Conservation (phyloP, 2,797 vertebrate species). For the Pipistrellus kuhlii region DNA sequence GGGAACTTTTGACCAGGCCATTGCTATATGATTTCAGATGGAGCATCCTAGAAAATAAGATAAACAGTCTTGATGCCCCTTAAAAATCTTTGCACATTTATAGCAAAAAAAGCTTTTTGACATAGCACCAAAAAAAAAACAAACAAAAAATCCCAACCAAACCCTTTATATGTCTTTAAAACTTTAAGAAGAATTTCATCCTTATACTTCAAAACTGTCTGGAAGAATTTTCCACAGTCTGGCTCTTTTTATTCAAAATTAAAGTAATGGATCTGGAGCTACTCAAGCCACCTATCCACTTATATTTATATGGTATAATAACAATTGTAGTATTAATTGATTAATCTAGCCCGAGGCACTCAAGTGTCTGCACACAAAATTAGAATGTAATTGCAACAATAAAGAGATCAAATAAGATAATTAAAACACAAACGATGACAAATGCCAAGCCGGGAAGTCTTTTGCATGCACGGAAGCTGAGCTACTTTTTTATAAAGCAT, state of each 20-base stretch:
- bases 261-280: not conserved
- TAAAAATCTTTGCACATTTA: not conserved
- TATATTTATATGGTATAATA: not conserved
- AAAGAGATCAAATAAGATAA: slow-evolving; percentile 69
- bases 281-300: not conserved
- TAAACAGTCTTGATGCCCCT: not conserved
- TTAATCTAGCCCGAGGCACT: slow-evolving; percentile 62
- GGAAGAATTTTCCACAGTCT: slow-evolving; percentile 7
- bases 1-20: not conserved
- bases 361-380: slow-evolving; percentile 62
- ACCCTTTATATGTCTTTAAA: not conserved
- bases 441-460: slow-evolving; percentile 44
- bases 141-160: not conserved
- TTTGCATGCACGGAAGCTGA: not conserved
- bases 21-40: not conserved
- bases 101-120: not conserved
- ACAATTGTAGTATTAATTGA: slow-evolving; percentile 67
- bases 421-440: slow-evolving; percentile 70
- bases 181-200: slow-evolving; percentile 14
- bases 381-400: slow-evolving; percentile 70
- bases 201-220: slow-evolving; percentile 6
- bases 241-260: slow-evolving; percentile 50
- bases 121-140: not conserved
- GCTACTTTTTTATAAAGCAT: slow-evolving; percentile 40
- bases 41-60: slow-evolving; percentile 3